Evolutionary conservation across 2,888 invertebrate species (phyloP).

Genomic region (Meliscaeva auricollis): DNA sequence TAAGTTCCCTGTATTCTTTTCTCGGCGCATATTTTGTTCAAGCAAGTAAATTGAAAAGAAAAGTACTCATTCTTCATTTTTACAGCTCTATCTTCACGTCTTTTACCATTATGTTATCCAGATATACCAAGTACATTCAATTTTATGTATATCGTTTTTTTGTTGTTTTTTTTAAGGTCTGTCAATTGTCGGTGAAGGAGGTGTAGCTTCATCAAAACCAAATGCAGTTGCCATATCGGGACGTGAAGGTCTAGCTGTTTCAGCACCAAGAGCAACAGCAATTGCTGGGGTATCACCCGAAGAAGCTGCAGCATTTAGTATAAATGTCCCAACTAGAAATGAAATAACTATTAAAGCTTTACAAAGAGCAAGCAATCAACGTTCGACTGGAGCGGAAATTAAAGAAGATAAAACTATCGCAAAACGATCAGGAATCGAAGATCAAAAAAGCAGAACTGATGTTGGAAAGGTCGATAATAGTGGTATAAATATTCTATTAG

Average conservation of each 20-base stretch:
- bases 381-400: background rate
- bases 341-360: constrained; percentile 80
- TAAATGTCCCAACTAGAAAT: constrained; percentile 81
- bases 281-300: constrained; percentile 88
- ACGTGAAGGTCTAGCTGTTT: constrained; percentile 88
- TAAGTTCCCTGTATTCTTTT: too few species aligned
- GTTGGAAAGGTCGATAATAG: too few species aligned
- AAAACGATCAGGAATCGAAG: constrained; percentile 21
- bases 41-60: too few species aligned
- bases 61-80: too few species aligned
- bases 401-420: background rate
- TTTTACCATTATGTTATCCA: too few species aligned
- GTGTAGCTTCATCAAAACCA: constrained; percentile 90
- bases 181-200: constrained; percentile 87
- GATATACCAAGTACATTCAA: too few species aligned
- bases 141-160: too few species aligned
- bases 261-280: constrained; percentile 90
- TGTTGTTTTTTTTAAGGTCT: constrained; percentile 85
- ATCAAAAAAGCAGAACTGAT: constrained; percentile 38
- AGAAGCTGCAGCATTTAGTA: constrained; percentile 82
- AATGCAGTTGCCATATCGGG: constrained; percentile 90
- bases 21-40: too few species aligned
- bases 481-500: constrained; percentile 19
- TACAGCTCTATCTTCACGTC: too few species aligned
- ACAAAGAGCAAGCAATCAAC: constrained; percentile 13